Evolutionary conservation across 2,113 vertebrate species (phyloP).

Genomic region (Lota lota): DNA sequence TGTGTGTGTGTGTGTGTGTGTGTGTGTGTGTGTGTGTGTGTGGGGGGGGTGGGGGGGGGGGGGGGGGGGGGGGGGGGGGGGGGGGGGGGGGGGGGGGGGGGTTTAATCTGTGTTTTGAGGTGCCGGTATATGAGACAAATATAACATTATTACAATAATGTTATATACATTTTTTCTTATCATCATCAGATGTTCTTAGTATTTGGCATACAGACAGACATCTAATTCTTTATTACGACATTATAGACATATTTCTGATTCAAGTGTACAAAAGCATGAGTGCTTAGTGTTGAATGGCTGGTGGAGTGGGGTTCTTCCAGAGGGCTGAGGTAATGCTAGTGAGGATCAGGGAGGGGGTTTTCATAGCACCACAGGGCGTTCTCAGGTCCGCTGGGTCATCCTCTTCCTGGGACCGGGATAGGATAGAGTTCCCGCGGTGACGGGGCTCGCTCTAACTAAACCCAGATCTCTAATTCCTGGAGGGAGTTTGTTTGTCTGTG

Average conservation of each 20-base stretch:
- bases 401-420: conserved; percentile 24
- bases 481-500: conserved; percentile 33
- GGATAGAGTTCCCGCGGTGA: conserved; percentile 52
- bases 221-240: too few species aligned
- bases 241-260: too few species aligned
- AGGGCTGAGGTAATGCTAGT: too few species aligned
- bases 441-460: conserved; percentile 60
- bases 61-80: too few species aligned
- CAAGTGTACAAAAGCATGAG: too few species aligned
- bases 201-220: too few species aligned
- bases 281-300: too few species aligned
- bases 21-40: neutral
- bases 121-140: conserved; percentile 17
- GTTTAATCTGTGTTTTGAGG: neutral
- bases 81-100: too few species aligned
- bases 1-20: neutral
- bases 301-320: too few species aligned
- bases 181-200: neutral
- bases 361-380: too few species aligned
- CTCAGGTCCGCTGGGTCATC: conserved; percentile 2
- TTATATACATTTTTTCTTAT: neutral
- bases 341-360: too few species aligned
- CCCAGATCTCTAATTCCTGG: conserved; percentile 67
- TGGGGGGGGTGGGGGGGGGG: too few species aligned
- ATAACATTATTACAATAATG: neutral